phyloP scores from a whole-genome alignment of 2,888 invertebrate genomes.

The Autographa pulchrina region DNA sequence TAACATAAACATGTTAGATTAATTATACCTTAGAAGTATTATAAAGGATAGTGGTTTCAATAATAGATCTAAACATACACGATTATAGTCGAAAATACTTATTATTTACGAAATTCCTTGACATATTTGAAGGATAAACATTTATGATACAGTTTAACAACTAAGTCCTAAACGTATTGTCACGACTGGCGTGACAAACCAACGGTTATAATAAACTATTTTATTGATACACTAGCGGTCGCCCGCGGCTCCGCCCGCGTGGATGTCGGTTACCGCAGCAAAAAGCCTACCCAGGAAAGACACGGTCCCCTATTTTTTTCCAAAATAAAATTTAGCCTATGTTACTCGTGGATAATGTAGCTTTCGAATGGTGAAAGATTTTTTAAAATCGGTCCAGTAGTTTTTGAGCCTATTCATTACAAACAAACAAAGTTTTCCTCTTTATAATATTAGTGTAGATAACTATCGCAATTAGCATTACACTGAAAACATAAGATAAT shows the following conservation, averaged over 20 bases:
- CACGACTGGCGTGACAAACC: slow-evolving; percentile 57
- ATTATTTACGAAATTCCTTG: slow-evolving; percentile 22
- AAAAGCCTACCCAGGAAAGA: too few relatives aligned
- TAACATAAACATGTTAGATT: neutral
- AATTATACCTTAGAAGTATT: neutral
- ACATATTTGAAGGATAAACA: slow-evolving; percentile 26
- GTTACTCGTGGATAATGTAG: too few relatives aligned
- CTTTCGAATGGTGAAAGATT: too few relatives aligned
- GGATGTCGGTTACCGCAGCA: too few relatives aligned
- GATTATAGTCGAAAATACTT: neutral
- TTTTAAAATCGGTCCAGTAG: too few relatives aligned
- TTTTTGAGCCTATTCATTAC: too few relatives aligned
- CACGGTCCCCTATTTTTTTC: too few relatives aligned
- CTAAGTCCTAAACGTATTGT: slow-evolving; percentile 51
- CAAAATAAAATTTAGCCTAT: too few relatives aligned
- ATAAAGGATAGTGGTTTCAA: neutral
- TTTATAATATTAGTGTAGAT: too few relatives aligned
- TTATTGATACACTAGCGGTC: slow-evolving; percentile 1
- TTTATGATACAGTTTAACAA: slow-evolving; percentile 40
- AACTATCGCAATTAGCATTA: slow-evolving; percentile 26
- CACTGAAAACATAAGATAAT: slow-evolving; percentile 33
- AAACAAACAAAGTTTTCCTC: too few relatives aligned
- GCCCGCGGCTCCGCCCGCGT: too few relatives aligned
- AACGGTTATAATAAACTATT: slow-evolving; percentile 14
- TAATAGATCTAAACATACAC: neutral